Conservation (phyloP, 2,888 invertebrate genomes). For the Pomacea canaliculata region DNA sequence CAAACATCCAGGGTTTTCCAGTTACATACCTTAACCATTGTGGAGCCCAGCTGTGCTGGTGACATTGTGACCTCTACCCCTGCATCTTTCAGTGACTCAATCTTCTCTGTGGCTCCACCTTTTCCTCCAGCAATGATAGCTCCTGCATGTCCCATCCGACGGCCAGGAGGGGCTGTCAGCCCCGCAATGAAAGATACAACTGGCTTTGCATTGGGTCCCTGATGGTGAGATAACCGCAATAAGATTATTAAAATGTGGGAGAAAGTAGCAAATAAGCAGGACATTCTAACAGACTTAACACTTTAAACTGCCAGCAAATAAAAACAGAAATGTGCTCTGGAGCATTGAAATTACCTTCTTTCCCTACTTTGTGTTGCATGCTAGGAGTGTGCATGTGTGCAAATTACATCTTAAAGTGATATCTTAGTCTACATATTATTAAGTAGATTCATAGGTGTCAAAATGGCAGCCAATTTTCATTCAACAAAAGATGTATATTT, state of each 20-base stretch:
- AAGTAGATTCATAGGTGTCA: too few relatives aligned
- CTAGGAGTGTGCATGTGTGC: too few relatives aligned
- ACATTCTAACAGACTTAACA: too few relatives aligned
- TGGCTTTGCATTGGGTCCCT: conserved; percentile 87
- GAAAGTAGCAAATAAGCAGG: not conserved
- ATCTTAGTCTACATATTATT: too few relatives aligned
- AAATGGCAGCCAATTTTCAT: too few relatives aligned
- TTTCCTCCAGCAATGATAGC: conserved; percentile 99
- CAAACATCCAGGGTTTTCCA: too few relatives aligned
- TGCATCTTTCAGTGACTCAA: conserved; percentile 86
- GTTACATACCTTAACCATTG: conserved; percentile 75
- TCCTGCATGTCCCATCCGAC: conserved; percentile 99
- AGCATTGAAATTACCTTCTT: too few relatives aligned
- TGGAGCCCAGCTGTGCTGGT: conserved; percentile 95
- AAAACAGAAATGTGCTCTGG: too few relatives aligned
- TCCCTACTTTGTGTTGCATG: too few relatives aligned
- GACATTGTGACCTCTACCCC: conserved; percentile 95
- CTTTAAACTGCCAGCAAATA: not conserved
- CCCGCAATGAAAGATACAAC: conserved; percentile 99
- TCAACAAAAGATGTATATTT: too few relatives aligned
- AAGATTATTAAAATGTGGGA: not conserved
- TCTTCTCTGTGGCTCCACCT: conserved; percentile 98
- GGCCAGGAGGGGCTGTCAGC: conserved; percentile 95
- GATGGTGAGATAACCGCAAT: not conserved
- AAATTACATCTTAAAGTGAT: too few relatives aligned